Base-by-base conservation (phyloP, 2,888 invertebrate species). In the Phlogophora meticulosa region DNA sequence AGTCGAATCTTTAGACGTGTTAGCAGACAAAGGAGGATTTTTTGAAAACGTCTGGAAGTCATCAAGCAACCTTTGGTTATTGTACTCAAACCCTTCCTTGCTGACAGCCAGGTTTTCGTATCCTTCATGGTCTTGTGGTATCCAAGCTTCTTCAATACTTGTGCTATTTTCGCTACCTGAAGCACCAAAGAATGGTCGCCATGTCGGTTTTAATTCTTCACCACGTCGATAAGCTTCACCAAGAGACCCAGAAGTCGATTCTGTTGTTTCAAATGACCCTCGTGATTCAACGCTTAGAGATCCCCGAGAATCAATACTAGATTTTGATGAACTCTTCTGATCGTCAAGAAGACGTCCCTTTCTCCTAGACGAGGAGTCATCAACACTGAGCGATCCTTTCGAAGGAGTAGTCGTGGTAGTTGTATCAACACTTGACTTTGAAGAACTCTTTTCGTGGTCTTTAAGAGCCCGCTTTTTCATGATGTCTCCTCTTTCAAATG, bases 121-220 rank as follows among this genome's bases (percentile, higher is more conserved):
- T 5, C 96, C 96, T 65, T 97, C 97, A 43, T 97, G 97, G 87
- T 98, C 98, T 52, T 97, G 97, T 11, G 98, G 97, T 84, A 97
- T 96, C 96, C 98, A 97, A 7, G 97, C 97, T 88, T 98, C 98
- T 90, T 98, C 98, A 51, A 98, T 96, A 87, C 98, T 98, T 4
- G 98, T 98, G 74, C 98, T 98, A 42, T 98, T 98, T 57, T 98
- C 98, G 87, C 98, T 98, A 3, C 96, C 96, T 1, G 95, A 96
- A 87, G 98, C 98, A 17, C 98, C 96, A 24, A 98, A 97, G 88
- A 98, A 98, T 4, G 98, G 97, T 83, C 97, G 96, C 98, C 98
- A 98, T 0, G 98, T 98, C 4, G 98, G 97, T 87, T 97, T 97
- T 60, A 97, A 94, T 87, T 98, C 98, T 87, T 97, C 97, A 1